Percentiles rank a stretch among this genome's conserved stretches.
Evolutionary conservation across 2,113 vertebrate species (phyloP).

Genomic region (Ailurus styani): DNA sequence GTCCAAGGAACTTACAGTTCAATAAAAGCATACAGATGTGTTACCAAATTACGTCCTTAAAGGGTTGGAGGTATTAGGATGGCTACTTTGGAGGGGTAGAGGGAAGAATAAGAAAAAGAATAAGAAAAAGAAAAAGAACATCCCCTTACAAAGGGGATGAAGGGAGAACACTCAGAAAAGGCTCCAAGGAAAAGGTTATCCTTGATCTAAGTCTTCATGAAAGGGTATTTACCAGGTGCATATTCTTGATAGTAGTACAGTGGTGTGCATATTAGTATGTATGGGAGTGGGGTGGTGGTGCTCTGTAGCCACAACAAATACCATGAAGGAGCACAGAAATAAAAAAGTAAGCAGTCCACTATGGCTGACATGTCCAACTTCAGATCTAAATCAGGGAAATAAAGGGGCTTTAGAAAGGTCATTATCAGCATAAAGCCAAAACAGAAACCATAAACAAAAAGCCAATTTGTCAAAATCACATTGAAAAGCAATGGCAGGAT

Average conservation of each 20-base stretch:
- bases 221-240: neutral
- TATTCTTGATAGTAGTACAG: neutral
- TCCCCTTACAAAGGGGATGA: neutral
- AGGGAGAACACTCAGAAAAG: neutral
- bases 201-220: neutral
- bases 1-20: neutral
- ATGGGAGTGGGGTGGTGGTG: too few relatives aligned
- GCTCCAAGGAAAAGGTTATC: neutral
- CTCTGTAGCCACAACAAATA: neutral
- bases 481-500: neutral
- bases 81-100: neutral
- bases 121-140: too few relatives aligned
- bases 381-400: neutral
- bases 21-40: neutral
- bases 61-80: neutral
- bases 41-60: neutral
- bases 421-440: neutral
- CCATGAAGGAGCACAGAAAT: neutral
- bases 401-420: neutral
- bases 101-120: neutral
- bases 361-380: neutral
- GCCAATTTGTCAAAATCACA: neutral
- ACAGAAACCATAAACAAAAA: neutral
- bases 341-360: neutral
- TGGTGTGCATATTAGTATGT: neutral